A percentile compares a stretch with the other conserved stretches of the same genome.
Evolutionary conservation across 2,113 vertebrate species (phyloP).

Genomic region (Archilochus colubris): DNA sequence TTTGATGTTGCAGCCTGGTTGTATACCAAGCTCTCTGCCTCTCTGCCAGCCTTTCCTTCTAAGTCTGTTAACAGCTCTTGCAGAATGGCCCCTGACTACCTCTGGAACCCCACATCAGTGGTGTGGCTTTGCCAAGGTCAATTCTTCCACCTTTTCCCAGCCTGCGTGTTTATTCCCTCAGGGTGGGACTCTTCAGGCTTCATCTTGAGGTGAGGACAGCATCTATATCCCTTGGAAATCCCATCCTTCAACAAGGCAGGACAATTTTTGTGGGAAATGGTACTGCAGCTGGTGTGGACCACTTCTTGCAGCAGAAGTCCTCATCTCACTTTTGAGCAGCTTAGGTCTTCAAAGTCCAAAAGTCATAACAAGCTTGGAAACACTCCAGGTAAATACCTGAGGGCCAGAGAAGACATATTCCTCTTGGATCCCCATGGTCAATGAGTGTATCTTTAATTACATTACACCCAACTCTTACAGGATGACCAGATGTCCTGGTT

Average conservation of each 20-base stretch:
- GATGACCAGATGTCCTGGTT: no score
- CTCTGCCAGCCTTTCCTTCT: background rate
- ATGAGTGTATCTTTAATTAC: background rate
- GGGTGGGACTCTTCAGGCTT: background rate
- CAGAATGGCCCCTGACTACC: background rate
- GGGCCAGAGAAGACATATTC: background rate
- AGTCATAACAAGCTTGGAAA: background rate
- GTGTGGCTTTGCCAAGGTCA: background rate
- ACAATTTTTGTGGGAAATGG: background rate
- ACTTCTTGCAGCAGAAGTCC: background rate
- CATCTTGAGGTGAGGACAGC: background rate
- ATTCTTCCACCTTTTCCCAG: background rate
- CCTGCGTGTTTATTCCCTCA: background rate
- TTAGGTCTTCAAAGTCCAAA: background rate
- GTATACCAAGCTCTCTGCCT: background rate
- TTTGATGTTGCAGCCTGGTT: conserved; percentile 6
- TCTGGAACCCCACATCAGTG: background rate
- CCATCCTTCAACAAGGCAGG: background rate
- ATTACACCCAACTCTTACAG: fast-evolving
- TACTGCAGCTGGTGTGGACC: background rate
- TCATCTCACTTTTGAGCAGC: background rate
- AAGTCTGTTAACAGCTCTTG: background rate
- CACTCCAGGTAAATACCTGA: background rate
- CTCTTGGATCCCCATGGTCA: background rate
- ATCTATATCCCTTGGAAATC: background rate